Conservation (phyloP, 2,113 vertebrate species). For the Atractosteus spatula region DNA sequence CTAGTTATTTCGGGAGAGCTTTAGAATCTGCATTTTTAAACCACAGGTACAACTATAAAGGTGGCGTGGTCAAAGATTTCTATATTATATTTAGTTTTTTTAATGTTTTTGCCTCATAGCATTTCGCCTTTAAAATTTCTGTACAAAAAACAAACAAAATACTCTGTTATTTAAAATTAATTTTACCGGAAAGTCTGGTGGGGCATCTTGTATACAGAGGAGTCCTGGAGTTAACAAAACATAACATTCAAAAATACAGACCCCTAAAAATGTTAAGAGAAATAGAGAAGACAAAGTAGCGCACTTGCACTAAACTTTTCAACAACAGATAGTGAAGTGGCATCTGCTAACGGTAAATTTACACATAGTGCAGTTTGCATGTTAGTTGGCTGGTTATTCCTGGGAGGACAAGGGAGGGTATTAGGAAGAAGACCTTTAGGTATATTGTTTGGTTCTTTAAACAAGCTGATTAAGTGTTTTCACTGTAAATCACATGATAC, state of each 20-base stretch:
- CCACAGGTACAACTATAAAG: too few relatives aligned
- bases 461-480: background rate
- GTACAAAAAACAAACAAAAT: constrained; percentile 10
- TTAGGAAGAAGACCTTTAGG: background rate
- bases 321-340: background rate
- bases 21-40: too few relatives aligned
- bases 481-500: background rate
- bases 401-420: background rate
- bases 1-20: too few relatives aligned
- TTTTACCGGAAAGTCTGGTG: constrained; percentile 26
- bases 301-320: background rate
- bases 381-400: constrained; percentile 5
- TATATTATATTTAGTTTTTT: too few relatives aligned
- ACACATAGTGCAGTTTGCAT: constrained; percentile 10
- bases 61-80: too few relatives aligned
- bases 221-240: constrained; percentile 33
- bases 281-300: constrained; percentile 8
- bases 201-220: constrained; percentile 32
- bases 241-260: constrained; percentile 31
- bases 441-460: constrained; percentile 3
- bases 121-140: too few relatives aligned
- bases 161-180: constrained; percentile 20
- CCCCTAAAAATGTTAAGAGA: constrained; percentile 17
- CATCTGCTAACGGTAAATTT: background rate
- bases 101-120: too few relatives aligned